Evolutionary conservation across 2,113 vertebrate genomes (phyloP).

Genomic region (Capra hircus): DNA sequence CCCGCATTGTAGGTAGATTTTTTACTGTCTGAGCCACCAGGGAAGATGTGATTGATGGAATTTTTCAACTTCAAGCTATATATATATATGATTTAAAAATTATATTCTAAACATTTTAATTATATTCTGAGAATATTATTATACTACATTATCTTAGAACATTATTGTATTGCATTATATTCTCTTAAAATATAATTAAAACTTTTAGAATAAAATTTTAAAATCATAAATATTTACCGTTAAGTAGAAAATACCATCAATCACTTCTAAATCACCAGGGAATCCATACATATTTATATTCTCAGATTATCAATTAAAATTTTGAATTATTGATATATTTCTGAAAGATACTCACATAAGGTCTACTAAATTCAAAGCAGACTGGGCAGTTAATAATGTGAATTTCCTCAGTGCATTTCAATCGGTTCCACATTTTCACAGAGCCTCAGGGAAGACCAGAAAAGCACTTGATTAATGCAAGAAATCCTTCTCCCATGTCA

Average conservation of each 20-base stretch:
- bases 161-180: neutral
- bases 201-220: neutral
- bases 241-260: neutral
- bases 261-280: neutral
- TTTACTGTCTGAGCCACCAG: neutral
- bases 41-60: neutral
- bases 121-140: neutral
- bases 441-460: neutral
- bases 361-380: neutral
- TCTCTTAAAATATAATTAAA: neutral
- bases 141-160: neutral
- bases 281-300: neutral
- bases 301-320: neutral
- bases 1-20: neutral
- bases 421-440: neutral
- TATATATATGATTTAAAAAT: neutral
- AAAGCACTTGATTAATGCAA: neutral
- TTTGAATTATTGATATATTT: constrained; percentile 31
- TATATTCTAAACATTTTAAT: neutral
- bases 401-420: constrained; percentile 24
- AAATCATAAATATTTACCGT: neutral
- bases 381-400: neutral
- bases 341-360: neutral
- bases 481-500: neutral
- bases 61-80: neutral